phyloP scores from a whole-genome alignment of 2,888 invertebrate species.

The Napeogenes inachia region DNA sequence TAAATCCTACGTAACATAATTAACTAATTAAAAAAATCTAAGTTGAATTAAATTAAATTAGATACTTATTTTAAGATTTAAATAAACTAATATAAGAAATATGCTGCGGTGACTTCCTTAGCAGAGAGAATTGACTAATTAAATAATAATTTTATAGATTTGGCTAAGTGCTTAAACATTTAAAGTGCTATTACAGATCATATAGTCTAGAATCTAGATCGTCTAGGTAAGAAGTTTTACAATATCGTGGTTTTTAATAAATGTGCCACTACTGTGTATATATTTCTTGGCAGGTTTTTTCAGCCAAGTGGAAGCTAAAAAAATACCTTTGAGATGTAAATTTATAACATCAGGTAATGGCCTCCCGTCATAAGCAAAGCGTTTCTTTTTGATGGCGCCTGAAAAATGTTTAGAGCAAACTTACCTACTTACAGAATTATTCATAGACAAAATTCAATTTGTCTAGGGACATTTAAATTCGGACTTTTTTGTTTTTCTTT shows the following conservation, averaged over 20 bases:
- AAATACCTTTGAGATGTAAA: conserved; percentile 71
- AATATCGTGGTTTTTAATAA: background rate
- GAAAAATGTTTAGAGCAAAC: conserved; percentile 39
- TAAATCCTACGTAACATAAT: no score
- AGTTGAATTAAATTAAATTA: no score
- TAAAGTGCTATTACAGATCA: background rate
- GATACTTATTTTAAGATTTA: background rate
- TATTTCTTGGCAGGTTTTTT: conserved; percentile 16
- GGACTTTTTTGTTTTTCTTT: no score
- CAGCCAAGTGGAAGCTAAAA: conserved; percentile 8
- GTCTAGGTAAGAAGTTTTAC: conserved; percentile 5
- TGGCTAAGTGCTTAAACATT: no score
- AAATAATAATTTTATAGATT: no score
- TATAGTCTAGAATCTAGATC: background rate
- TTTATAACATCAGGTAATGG: conserved; percentile 65
- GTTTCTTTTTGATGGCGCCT: conserved; percentile 55
- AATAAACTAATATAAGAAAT: background rate
- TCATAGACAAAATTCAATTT: no score
- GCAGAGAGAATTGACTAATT: no score
- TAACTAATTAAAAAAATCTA: no score
- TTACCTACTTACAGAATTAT: background rate
- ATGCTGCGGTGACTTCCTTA: no score
- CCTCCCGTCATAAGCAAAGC: conserved; percentile 68
- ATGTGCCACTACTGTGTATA: background rate
- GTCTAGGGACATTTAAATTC: no score